Evolutionary conservation across 2,113 vertebrate genomes (phyloP).

Genomic region (Halcyon senegalensis): DNA sequence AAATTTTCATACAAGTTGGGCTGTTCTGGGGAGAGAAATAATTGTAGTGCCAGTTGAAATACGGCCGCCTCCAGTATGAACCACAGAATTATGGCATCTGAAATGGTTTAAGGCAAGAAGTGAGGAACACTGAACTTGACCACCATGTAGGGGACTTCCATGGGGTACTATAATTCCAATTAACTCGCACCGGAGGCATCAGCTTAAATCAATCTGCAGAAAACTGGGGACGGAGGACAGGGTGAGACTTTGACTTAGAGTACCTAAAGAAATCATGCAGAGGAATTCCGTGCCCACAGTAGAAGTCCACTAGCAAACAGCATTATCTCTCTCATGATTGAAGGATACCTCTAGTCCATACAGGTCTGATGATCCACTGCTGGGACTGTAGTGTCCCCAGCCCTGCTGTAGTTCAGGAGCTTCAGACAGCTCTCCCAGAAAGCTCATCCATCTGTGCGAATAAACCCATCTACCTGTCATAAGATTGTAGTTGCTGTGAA

Average conservation of each 20-base stretch:
- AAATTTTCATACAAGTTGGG: neutral
- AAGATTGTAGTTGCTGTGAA: neutral
- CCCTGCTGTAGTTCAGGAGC: neutral
- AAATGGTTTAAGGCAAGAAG: neutral
- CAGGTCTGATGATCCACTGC: neutral
- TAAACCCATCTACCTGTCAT: neutral
- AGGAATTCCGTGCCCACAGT: neutral
- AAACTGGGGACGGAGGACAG: neutral
- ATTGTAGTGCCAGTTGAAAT: neutral
- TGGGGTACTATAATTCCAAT: neutral
- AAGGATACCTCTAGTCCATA: neutral
- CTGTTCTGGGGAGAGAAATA: neutral
- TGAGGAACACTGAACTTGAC: neutral
- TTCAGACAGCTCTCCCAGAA: neutral
- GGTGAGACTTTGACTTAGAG: neutral
- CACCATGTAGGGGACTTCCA: rapidly evolving
- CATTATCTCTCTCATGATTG: rapidly evolving
- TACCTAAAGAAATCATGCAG: neutral
- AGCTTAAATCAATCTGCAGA: neutral
- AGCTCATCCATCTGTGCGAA: neutral
- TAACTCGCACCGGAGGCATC: neutral
- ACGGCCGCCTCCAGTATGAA: neutral
- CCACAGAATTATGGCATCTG: neutral
- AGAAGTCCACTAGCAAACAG: neutral
- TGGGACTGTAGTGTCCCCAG: neutral